Percentiles rank a stretch among this genome's conserved stretches.
These are phyloP conservation scores for Liparis tanakae DNA, from an alignment of 2,797 vertebrate species.

Conservation along the genomic window DNA sequence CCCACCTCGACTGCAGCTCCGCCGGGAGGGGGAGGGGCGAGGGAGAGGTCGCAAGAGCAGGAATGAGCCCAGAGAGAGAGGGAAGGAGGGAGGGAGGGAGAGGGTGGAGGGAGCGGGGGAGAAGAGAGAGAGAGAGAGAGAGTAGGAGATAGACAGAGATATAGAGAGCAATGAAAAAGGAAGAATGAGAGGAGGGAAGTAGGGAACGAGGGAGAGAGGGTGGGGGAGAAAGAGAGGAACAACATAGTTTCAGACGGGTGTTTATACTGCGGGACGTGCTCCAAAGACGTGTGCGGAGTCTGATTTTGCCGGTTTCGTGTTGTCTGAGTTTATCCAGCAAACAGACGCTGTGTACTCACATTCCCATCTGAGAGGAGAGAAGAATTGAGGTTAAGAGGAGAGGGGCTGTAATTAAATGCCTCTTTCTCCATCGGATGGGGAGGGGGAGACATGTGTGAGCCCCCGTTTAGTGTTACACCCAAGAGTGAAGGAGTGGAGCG, in stretches of 20 bases:
- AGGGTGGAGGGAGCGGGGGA: constrained; percentile 63
- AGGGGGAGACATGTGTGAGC: constrained; percentile 34
- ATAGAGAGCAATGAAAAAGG: constrained; percentile 57
- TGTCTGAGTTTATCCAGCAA: constrained; percentile 36
- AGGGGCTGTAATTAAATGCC: constrained; percentile 54
- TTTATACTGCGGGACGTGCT: constrained; percentile 56
- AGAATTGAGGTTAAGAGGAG: constrained; percentile 56
- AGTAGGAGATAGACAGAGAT: constrained; percentile 58
- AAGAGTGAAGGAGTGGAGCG: constrained; percentile 49
- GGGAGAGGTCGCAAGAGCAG: constrained; percentile 67
- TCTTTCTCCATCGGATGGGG: constrained; percentile 31
- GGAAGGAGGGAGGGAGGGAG: constrained; percentile 50
- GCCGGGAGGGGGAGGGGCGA: constrained; percentile 68
- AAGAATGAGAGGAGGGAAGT: constrained; percentile 43
- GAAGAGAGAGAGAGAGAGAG: constrained; percentile 32
- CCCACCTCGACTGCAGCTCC: constrained; percentile 86
- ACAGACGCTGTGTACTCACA: constrained; percentile 13
- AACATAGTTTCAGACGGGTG: constrained; percentile 67
- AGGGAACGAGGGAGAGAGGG: constrained; percentile 40
- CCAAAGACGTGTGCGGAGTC: constrained; percentile 47
- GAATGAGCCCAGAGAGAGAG: constrained; percentile 62
- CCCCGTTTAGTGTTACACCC: constrained; percentile 75
- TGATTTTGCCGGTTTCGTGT: constrained; percentile 34
- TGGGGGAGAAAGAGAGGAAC: constrained; percentile 29
- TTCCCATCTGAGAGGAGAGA: constrained; percentile 39